These are phyloP conservation scores for Hyperopisus bebe DNA, from an alignment of 2,113 vertebrate genomes.

Conservation along the genomic window DNA sequence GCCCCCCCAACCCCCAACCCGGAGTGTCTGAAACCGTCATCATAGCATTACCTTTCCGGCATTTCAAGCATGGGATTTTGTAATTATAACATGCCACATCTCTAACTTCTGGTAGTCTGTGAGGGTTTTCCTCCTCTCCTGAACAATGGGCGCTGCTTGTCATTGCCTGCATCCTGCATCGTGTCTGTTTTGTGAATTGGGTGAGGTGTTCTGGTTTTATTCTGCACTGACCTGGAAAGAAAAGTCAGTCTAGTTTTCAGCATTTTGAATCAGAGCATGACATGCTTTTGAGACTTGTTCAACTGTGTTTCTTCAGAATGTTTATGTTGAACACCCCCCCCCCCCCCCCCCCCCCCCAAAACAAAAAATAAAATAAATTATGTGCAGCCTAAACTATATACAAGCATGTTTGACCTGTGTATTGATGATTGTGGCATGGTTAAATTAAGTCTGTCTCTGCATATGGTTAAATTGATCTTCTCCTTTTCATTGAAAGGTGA, in stretches of 20 bases:
- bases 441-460: neutral
- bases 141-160: neutral
- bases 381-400: neutral
- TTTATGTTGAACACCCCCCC: neutral
- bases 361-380: neutral
- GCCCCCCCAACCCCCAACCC: neutral
- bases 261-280: neutral
- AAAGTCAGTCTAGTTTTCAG: neutral
- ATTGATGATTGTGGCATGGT: neutral
- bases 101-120: neutral
- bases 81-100: neutral
- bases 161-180: conserved; percentile 13
- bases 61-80: conserved; percentile 20
- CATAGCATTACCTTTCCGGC: neutral
- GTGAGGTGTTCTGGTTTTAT: neutral
- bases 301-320: neutral
- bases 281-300: neutral
- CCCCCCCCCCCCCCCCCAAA: neutral
- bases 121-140: neutral
- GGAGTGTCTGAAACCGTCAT: neutral
- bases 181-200: neutral
- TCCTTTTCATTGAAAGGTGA: neutral
- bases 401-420: neutral
- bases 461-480: neutral
- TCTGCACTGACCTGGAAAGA: neutral